These are phyloP conservation scores for Popillia japonica DNA, from an alignment of 1,140 invertebrate genomes.

Conservation along the genomic window DNA sequence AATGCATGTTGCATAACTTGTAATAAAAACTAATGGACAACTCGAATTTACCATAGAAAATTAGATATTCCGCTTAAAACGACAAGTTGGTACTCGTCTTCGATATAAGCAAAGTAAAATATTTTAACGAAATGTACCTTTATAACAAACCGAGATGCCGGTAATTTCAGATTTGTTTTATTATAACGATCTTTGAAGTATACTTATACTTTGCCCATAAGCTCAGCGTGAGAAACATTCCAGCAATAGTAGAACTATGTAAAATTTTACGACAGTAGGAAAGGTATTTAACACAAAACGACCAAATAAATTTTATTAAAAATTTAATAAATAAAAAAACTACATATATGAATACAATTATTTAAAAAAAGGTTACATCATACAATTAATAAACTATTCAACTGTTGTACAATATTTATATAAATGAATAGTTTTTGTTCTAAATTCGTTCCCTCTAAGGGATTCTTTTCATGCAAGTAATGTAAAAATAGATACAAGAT, in stretches of 20 bases:
- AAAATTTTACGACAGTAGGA: background rate
- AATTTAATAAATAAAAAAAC: slow-evolving; percentile 46
- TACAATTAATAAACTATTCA: slow-evolving; percentile 39
- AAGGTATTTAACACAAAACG: background rate
- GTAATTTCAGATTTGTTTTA: too few species aligned
- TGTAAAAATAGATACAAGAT: slow-evolving; percentile 22
- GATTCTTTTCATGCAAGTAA: slow-evolving; percentile 31
- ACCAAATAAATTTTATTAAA: slow-evolving; percentile 40
- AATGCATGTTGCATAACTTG: too few species aligned
- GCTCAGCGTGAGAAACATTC: too few species aligned
- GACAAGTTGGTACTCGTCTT: too few species aligned
- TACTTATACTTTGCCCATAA: too few species aligned
- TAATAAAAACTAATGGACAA: too few species aligned
- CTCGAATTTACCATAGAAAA: too few species aligned
- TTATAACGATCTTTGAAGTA: too few species aligned
- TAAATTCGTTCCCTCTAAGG: slow-evolving; percentile 23
- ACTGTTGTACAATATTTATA: slow-evolving; percentile 34
- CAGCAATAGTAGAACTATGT: background rate
- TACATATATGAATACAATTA: slow-evolving; percentile 41
- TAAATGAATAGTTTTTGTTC: slow-evolving; percentile 29
- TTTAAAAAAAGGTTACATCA: slow-evolving; percentile 42
- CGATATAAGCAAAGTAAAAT: too few species aligned
- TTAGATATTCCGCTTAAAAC: too few species aligned
- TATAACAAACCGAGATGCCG: too few species aligned
- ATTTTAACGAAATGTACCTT: too few species aligned